Evolutionary conservation across 1,140 invertebrate species (phyloP).

Genomic region (Philopotamus ludificatus): DNA sequence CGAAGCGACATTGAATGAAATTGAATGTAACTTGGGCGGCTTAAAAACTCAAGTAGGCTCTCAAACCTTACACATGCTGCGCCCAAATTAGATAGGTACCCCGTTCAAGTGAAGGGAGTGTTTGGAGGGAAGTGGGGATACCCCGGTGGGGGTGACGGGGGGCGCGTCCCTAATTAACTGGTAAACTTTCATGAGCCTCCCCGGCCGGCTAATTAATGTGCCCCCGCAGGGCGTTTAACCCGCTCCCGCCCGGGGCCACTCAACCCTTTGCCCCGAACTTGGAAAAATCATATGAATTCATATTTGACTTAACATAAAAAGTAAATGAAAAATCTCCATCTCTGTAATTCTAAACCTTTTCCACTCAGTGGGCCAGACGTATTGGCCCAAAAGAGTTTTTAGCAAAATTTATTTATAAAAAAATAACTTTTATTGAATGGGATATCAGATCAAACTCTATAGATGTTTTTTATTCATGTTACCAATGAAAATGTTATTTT

Average conservation of each 20-base stretch:
- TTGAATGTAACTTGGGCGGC: constrained; percentile 39
- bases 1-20: constrained; percentile 29
- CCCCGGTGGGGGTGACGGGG: constrained; percentile 34
- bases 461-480: too few relatives aligned
- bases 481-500: too few relatives aligned
- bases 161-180: constrained; percentile 54
- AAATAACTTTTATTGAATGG: too few relatives aligned
- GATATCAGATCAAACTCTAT: too few relatives aligned
- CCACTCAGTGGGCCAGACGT: too few relatives aligned
- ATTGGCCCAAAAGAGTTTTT: too few relatives aligned
- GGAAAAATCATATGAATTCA: too few relatives aligned
- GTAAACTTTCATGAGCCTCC: constrained; percentile 55
- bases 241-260: constrained; percentile 36
- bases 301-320: too few relatives aligned
- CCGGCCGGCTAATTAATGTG: constrained; percentile 52
- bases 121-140: constrained; percentile 40
- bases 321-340: too few relatives aligned
- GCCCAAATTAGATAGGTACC: constrained; percentile 39
- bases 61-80: constrained; percentile 41
- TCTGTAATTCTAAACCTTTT: too few relatives aligned
- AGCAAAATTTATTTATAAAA: too few relatives aligned
- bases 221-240: constrained; percentile 47
- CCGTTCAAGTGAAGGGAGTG: constrained; percentile 19
- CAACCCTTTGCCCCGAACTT: background rate
- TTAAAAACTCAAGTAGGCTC: constrained; percentile 41